Base-by-base conservation (phyloP, 2,113 vertebrate species). In the Ochotona princeps region DNA sequence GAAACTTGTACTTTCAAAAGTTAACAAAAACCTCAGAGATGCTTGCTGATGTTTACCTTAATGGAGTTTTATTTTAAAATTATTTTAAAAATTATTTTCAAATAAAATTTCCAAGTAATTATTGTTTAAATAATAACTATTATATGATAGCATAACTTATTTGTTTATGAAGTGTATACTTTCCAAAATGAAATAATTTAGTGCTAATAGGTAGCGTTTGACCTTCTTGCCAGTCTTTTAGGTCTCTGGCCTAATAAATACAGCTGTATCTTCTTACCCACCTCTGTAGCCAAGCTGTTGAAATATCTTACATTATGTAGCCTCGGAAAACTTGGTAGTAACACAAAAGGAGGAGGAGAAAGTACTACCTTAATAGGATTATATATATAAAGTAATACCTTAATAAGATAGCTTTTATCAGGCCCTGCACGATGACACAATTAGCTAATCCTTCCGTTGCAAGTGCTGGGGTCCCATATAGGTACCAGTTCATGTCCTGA, bases 41-140 rank as follows among this genome's bases (percentile, higher is more conserved):
- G 63, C 30, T 26, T 82, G 13, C 32, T 82, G 76, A 12, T 61
- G 80, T 60, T 91, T 89, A 84, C 1, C 38, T 30, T 83, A 69
- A 51, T 92, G 44, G 69, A 76, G 84, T 73, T 82, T 84, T 73
- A 60, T 66, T 78, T 87, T 17, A 57, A 88, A 76, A 44, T 84
- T 70, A 57, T 35, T 61, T 69, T 76, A 30, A 44, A 65, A 67
- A 69, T 44, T 44, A 44, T 44, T 44, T 44, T 44, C 38, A 44
- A 44, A 44, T 44, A 51, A 88, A 61, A 35, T 49, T 60, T 79
- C 54, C 38, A 78, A 44, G 25, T 87, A 66, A 26, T 57, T 89
- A 70, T 54, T 35, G 81, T 75, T 65, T 65, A 82, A 89, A 38
- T 83, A 86, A 30, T 28, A 51, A 78, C 10, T 32, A n/a, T 81